phyloP scores from a whole-genome alignment of 2,888 invertebrate genomes.

The Lacanobia oleracea region DNA sequence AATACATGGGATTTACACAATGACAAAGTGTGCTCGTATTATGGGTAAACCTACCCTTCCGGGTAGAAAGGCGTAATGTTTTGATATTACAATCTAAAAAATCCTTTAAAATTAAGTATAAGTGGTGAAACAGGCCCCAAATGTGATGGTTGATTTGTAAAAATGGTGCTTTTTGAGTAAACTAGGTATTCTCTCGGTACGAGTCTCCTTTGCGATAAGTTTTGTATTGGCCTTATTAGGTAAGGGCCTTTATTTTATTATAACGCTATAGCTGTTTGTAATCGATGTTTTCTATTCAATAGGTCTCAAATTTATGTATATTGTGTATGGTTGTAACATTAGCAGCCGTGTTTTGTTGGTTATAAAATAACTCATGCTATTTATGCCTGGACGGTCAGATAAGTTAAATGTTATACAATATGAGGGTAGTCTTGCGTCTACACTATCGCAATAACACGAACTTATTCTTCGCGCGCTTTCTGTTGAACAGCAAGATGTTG shows the following conservation, averaged over 20 bases:
- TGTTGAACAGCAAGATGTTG: too few species aligned
- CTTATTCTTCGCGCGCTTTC: too few species aligned
- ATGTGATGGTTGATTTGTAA: slow-evolving; percentile 56
- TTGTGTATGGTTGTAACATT: slow-evolving; percentile 54
- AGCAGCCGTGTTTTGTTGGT: slow-evolving; percentile 30
- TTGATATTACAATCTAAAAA: not conserved
- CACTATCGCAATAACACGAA: too few species aligned
- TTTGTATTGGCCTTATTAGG: slow-evolving; percentile 58
- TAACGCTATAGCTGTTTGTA: slow-evolving; percentile 43
- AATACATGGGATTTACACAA: not conserved
- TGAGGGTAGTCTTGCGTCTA: too few species aligned
- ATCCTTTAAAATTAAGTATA: slow-evolving; percentile 24
- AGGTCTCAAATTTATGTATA: slow-evolving; percentile 45
- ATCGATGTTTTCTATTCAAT: slow-evolving; percentile 29
- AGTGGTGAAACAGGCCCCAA: slow-evolving; percentile 49
- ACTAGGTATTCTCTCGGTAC: slow-evolving; percentile 40
- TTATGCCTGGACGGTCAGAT: slow-evolving; percentile 53
- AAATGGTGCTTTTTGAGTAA: slow-evolving; percentile 67
- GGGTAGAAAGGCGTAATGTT: not conserved
- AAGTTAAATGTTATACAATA: slow-evolving; percentile 28
- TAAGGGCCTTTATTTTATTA: slow-evolving; percentile 59
- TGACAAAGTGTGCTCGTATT: not conserved
- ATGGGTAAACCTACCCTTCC: too few species aligned
- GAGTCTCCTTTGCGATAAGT: slow-evolving; percentile 52
- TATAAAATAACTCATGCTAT: slow-evolving; percentile 35